Evolutionary conservation across 2,888 invertebrate species (phyloP), one percentile per base, ranked within the genome.

Genomic region (Xestobium rufovillosum): DNA sequence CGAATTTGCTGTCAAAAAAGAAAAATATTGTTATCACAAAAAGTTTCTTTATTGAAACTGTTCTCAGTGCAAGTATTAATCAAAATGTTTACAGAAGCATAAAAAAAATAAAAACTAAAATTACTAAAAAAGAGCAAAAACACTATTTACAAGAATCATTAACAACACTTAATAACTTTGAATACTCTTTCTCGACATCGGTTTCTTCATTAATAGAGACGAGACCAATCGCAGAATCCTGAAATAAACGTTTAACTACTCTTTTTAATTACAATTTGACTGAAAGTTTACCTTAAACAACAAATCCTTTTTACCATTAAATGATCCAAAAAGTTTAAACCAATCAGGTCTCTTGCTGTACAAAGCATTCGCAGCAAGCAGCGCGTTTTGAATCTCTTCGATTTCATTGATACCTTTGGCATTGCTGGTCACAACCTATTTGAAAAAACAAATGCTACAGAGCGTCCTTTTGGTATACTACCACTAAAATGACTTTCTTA

Each of bases 311-410:
- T 65, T 58, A 10, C 68, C 71, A 26, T 68, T 65, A 60, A 67
- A 75, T n/a, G 63, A 53, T 15, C 82, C 82, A 50, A 80, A 83
- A 32, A 83, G 69, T 42, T 75, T 75, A 53, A 82, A 74, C 4
- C 78, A 62, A 46, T 79, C 76, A 0, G 71, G 72, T 42, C 70
- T 69, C 11, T 69, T 60, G 13, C 70, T 67, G 49, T 77, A 71
- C 3, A 75, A 56, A 4, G 71, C 57, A 3, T 76, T 76, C 3
- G 76, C 66, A 28, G 74, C 72, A 25, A 80, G 52, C 10, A 81
- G 67, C 1, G 77, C 76, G 52, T 78, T 74, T 3, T 75, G 73
- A 36, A 80, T 72, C 41, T 81, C 80, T n/a, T 61, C 60, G 14
- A 64, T 49, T 38, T 65, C 63, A 3, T 50, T 54, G n/a, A 59